Conservation (phyloP, 2,797 vertebrate species). For the Rhynchotus rufescens region DNA sequence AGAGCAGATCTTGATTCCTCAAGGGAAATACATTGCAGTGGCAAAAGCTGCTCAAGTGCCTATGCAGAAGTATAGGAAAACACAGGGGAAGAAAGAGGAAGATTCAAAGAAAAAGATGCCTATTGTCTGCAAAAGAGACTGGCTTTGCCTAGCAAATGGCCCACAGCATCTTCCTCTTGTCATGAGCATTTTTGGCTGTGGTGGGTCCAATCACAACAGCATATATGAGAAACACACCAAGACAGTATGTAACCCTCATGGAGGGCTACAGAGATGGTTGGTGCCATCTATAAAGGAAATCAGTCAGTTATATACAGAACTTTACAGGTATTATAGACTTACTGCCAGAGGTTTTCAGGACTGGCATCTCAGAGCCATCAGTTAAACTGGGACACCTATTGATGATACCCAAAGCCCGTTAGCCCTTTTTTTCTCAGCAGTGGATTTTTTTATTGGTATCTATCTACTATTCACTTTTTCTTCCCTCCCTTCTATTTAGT, state of each 20-base stretch:
- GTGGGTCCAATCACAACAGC: background rate
- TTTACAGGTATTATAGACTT: background rate
- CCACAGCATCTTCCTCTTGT: background rate
- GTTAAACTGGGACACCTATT: background rate
- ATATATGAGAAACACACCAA: background rate
- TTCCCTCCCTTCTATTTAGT: background rate
- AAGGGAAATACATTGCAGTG: background rate
- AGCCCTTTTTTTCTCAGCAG: background rate
- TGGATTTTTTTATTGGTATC: background rate
- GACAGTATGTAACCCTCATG: background rate
- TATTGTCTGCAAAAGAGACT: background rate
- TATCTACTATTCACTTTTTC: background rate
- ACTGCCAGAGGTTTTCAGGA: background rate
- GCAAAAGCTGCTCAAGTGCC: background rate
- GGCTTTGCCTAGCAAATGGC: background rate
- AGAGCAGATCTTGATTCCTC: constrained; percentile 28
- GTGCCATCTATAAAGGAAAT: background rate
- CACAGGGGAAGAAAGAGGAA: background rate
- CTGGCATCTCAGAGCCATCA: background rate
- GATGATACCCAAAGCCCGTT: background rate
- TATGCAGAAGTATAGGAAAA: background rate
- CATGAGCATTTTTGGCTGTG: background rate
- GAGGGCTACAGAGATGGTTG: background rate
- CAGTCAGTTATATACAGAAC: background rate
- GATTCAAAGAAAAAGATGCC: background rate